Evolutionary conservation across 1,140 invertebrate genomes (phyloP).

Genomic region (Drosophila funebris): DNA sequence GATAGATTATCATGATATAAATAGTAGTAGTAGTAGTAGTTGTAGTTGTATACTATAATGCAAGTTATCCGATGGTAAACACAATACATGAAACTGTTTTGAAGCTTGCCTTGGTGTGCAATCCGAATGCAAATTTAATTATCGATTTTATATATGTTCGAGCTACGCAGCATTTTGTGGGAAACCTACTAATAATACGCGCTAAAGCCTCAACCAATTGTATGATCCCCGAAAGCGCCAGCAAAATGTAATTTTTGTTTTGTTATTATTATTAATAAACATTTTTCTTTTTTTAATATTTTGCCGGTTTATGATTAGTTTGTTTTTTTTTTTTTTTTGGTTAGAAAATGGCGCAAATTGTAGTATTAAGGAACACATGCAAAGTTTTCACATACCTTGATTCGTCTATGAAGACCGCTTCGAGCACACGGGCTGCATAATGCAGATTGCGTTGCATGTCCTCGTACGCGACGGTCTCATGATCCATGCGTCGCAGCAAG

Average conservation of each 20-base stretch:
- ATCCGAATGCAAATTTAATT: conserved; percentile 43
- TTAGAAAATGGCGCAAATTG: conserved; percentile 19
- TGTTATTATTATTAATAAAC: not conserved
- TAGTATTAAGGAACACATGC: not conserved
- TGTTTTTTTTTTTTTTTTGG: conserved; percentile 13
- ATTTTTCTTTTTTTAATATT: not conserved
- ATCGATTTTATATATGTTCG: conserved; percentile 15
- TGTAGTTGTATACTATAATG: conserved; percentile 2
- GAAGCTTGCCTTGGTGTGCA: conserved; percentile 66
- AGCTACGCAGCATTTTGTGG: conserved; percentile 40
- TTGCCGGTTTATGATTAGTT: conserved; percentile 39
- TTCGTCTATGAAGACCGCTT: conserved; percentile 94
- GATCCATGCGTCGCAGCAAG: conserved; percentile 91
- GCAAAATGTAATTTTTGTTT: conserved; percentile 11
- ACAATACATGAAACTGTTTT: conserved; percentile 19
- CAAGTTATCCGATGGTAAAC: conserved; percentile 13
- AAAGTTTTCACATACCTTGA: conserved; percentile 89
- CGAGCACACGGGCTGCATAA: conserved; percentile 93
- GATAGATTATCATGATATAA: conserved; percentile 16
- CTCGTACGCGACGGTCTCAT: conserved; percentile 92
- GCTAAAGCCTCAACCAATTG: conserved; percentile 72
- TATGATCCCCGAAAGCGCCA: conserved; percentile 38
- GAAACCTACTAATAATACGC: conserved; percentile 20
- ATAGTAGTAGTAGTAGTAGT: conserved; percentile 1
- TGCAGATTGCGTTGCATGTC: conserved; percentile 93